Percentiles rank a stretch among this genome's conserved stretches.
These are phyloP conservation scores for Acinonyx jubatus DNA, from an alignment of 2,113 vertebrate genomes.

Conservation along the genomic window DNA sequence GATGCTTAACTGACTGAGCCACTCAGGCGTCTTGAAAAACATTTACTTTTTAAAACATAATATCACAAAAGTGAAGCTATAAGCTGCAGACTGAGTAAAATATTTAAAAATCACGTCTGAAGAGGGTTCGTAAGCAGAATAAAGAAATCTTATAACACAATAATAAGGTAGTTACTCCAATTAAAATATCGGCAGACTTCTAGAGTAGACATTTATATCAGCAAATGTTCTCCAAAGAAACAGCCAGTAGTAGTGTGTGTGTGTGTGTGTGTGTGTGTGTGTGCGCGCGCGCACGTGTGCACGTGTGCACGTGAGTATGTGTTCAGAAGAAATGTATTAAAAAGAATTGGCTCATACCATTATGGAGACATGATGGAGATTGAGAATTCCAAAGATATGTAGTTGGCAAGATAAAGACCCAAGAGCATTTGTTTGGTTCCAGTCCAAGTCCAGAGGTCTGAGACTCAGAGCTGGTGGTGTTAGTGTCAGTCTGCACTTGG, in stretches of 20 bases:
- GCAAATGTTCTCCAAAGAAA: neutral
- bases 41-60: neutral
- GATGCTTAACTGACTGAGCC: too few species aligned
- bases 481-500: neutral
- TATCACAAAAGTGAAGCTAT: neutral
- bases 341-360: neutral
- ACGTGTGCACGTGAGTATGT: neutral
- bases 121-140: neutral
- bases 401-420: neutral
- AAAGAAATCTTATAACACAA: neutral
- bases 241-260: neutral
- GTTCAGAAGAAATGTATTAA: neutral
- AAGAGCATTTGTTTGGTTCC: neutral
- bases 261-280: neutral
- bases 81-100: neutral
- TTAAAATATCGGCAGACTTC: neutral
- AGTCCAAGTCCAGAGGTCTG: neutral
- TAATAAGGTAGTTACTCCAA: neutral
- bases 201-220: neutral
- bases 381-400: neutral
- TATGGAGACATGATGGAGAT: neutral
- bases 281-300: neutral
- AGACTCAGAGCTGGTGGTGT: neutral
- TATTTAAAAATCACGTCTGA: slow-evolving; percentile 13
- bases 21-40: neutral